Conservation (phyloP, 2,888 invertebrate genomes). For the Heterodera filipjevi region DNA sequence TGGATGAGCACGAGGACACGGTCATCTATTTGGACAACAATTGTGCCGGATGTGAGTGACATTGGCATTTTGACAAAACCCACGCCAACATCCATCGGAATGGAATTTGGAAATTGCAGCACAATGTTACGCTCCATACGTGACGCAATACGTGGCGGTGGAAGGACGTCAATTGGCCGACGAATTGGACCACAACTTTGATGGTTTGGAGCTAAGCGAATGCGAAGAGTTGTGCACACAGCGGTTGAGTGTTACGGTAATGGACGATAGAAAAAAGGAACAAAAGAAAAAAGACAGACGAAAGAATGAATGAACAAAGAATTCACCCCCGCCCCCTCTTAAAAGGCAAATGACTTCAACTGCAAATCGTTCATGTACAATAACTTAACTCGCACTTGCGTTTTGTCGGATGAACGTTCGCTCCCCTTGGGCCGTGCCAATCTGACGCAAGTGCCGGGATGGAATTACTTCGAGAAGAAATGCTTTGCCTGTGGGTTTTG, state of each 20-base stretch:
- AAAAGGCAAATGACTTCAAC: constrained; percentile 63
- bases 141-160: constrained; percentile 64
- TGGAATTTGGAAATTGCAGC: constrained; percentile 47
- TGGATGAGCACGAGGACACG: constrained; percentile 62
- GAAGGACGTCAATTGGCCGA: constrained; percentile 58
- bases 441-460: constrained; percentile 53
- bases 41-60: constrained; percentile 63
- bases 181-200: constrained; percentile 58
- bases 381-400: constrained; percentile 56
- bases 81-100: not conserved
- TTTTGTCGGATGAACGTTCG: constrained; percentile 63
- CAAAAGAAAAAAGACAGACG: not conserved
- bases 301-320: not conserved
- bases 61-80: not conserved
- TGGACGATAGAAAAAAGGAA: not conserved
- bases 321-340: not conserved
- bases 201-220: constrained; percentile 56
- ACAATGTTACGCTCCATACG: constrained; percentile 64
- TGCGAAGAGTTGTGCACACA: constrained; percentile 63
- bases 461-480: constrained; percentile 65
- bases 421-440: constrained; percentile 61
- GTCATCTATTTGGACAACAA: constrained; percentile 66
- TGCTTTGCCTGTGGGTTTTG: constrained; percentile 63
- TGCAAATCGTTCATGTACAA: constrained; percentile 66
- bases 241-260: constrained; percentile 55